Evolutionary conservation across 1,140 invertebrate genomes (phyloP).

Genomic region (Papilio xuthus): DNA sequence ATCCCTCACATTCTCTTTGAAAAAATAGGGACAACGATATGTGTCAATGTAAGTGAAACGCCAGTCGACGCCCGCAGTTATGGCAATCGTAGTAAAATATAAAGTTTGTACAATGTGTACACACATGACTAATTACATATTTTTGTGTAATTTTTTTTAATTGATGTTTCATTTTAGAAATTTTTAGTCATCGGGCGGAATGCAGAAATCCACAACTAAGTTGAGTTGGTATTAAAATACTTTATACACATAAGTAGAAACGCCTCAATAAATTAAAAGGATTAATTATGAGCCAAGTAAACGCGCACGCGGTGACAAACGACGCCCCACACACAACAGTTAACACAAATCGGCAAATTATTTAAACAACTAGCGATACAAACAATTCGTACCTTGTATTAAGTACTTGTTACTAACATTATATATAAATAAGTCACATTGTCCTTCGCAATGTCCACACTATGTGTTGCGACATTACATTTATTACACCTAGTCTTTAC

Average conservation of each 20-base stretch:
- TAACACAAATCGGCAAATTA: conserved; percentile 60
- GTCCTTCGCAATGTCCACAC: conserved; percentile 64
- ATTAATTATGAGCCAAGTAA: conserved; percentile 73
- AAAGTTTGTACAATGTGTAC: conserved; percentile 15
- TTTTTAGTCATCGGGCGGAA: conserved; percentile 79
- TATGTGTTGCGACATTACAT: conserved; percentile 63
- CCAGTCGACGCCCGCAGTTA: no score
- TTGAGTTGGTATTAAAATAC: conserved; percentile 75
- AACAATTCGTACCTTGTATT: conserved; percentile 64
- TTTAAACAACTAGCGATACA: conserved; percentile 71
- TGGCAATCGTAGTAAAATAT: conserved; percentile 40
- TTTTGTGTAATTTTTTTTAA: conserved; percentile 48
- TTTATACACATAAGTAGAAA: conserved; percentile 80
- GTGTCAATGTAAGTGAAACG: no score
- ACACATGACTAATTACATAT: conserved; percentile 45
- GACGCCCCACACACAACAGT: conserved; percentile 63
- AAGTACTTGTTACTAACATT: conserved; percentile 67
- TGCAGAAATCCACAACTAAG: conserved; percentile 81
- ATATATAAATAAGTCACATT: conserved; percentile 50
- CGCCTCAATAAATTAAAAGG: conserved; percentile 73
- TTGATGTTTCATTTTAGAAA: conserved; percentile 70
- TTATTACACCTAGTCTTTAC: conserved; percentile 58
- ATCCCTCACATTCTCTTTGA: no score
- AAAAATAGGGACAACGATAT: no score
- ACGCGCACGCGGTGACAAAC: conserved; percentile 55